A percentile compares a stretch with the other conserved stretches of the same genome.
phyloP scores from a whole-genome alignment of 2,113 vertebrate species.

The Cranoglanis bouderius region DNA sequence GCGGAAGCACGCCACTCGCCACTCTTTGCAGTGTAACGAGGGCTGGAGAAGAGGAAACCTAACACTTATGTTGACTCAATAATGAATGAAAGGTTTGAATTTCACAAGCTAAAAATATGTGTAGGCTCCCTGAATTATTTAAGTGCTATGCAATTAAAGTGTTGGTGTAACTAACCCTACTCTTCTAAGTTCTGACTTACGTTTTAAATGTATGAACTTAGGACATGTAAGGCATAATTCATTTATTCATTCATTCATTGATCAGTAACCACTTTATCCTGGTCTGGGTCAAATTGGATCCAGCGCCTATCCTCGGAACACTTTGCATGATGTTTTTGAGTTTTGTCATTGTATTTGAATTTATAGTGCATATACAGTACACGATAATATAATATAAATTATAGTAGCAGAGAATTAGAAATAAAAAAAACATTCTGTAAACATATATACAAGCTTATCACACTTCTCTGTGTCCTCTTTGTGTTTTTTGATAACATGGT shows the following conservation, averaged over 20 bases:
- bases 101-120: background rate
- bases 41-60: too few relatives aligned
- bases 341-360: background rate
- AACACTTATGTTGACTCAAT: background rate
- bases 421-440: background rate
- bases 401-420: background rate
- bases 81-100: background rate
- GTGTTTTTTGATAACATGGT: background rate
- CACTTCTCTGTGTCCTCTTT: background rate
- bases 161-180: background rate
- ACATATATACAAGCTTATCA: background rate
- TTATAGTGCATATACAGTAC: background rate
- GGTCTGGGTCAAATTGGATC: background rate
- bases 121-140: background rate
- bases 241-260: background rate
- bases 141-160: background rate
- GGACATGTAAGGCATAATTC: background rate
- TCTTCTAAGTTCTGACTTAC: background rate
- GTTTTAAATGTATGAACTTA: too few relatives aligned
- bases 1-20: too few relatives aligned
- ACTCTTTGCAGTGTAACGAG: too few relatives aligned
- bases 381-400: background rate
- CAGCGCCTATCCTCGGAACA: background rate
- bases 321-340: background rate
- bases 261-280: background rate